phyloP scores from a whole-genome alignment of 2,888 invertebrate genomes.

The Ceramica pisi region DNA sequence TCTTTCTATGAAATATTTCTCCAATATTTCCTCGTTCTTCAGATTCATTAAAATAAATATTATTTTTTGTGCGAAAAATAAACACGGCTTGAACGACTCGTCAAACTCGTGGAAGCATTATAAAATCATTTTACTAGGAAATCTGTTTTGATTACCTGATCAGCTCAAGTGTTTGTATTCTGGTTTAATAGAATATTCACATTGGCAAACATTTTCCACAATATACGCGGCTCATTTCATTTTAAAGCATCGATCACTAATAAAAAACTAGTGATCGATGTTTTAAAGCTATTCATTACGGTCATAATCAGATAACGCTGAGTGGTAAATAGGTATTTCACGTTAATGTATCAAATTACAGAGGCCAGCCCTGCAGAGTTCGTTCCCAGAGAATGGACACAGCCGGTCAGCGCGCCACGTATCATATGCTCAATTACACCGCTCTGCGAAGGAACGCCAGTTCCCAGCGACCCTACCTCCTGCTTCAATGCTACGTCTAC shows the following conservation, averaged over 20 bases:
- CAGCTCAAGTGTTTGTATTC: slow-evolving; percentile 24
- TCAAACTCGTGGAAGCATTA: slow-evolving; percentile 13
- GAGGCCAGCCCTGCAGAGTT: slow-evolving; percentile 75
- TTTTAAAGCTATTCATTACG: slow-evolving; percentile 44
- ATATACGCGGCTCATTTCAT: slow-evolving; percentile 27
- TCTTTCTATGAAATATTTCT: slow-evolving; percentile 2
- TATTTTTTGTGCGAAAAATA: slow-evolving; percentile 21
- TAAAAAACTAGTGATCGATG: too few species aligned
- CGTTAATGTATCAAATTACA: slow-evolving; percentile 57
- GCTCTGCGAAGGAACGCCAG: slow-evolving; percentile 69
- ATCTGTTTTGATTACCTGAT: slow-evolving; percentile 31
- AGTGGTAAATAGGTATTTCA: slow-evolving; percentile 50
- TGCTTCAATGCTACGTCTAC: slow-evolving; percentile 61
- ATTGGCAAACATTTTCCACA: slow-evolving; percentile 22
- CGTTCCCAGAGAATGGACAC: slow-evolving; percentile 80
- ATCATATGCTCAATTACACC: slow-evolving; percentile 88
- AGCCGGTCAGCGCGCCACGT: slow-evolving; percentile 80
- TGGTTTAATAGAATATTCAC: slow-evolving; percentile 20
- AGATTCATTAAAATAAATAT: slow-evolving; percentile 20
- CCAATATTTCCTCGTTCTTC: slow-evolving; percentile 13
- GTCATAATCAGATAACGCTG: slow-evolving; percentile 43
- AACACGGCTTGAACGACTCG: slow-evolving; percentile 12
- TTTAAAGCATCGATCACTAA: too few species aligned
- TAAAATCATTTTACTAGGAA: slow-evolving; percentile 35
- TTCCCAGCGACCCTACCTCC: slow-evolving; percentile 57